Percentiles rank a stretch among this genome's conserved stretches.
Conservation (phyloP, 2,797 vertebrate genomes). For the Acrocephalus scirpaceus region DNA sequence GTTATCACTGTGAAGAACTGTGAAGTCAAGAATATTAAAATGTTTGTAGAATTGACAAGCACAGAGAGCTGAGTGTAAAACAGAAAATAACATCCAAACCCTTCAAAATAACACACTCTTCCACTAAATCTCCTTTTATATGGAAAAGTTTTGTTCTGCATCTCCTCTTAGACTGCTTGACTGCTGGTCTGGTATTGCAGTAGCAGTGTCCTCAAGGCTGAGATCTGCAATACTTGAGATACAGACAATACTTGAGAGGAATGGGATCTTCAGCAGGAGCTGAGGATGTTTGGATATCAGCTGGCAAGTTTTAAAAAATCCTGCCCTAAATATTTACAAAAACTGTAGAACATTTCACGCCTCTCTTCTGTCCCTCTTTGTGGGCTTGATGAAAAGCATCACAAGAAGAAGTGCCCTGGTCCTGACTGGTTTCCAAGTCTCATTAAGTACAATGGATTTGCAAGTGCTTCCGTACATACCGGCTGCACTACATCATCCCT, state of each 20-base stretch:
- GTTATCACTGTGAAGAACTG: not conserved
- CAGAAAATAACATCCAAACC: not conserved
- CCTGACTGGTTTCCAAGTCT: slow-evolving; percentile 61
- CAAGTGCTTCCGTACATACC: slow-evolving; percentile 50
- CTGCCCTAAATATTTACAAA: slow-evolving; percentile 58
- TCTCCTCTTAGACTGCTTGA: not conserved
- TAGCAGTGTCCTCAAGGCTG: not conserved
- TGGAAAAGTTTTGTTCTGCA: not conserved
- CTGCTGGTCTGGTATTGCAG: not conserved
- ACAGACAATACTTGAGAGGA: not conserved
- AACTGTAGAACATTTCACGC: slow-evolving; percentile 31
- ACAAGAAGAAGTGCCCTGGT: slow-evolving; percentile 37
- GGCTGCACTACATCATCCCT: slow-evolving; percentile 58
- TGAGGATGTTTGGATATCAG: slow-evolving; percentile 32
- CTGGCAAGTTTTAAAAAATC: slow-evolving; percentile 6
- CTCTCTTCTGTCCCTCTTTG: slow-evolving; percentile 16
- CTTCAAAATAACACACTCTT: not conserved
- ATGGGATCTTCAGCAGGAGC: not conserved
- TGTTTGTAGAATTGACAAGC: not conserved
- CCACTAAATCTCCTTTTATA: not conserved
- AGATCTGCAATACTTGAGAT: not conserved
- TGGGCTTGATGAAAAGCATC: slow-evolving; percentile 37
- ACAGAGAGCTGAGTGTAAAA: not conserved
- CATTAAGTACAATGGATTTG: slow-evolving; percentile 61
- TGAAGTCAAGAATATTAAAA: slow-evolving; percentile 18